Percentiles rank a stretch among this genome's conserved stretches.
Conservation (phyloP, 2,888 invertebrate genomes). For the Nephrotoma guestfalica region DNA sequence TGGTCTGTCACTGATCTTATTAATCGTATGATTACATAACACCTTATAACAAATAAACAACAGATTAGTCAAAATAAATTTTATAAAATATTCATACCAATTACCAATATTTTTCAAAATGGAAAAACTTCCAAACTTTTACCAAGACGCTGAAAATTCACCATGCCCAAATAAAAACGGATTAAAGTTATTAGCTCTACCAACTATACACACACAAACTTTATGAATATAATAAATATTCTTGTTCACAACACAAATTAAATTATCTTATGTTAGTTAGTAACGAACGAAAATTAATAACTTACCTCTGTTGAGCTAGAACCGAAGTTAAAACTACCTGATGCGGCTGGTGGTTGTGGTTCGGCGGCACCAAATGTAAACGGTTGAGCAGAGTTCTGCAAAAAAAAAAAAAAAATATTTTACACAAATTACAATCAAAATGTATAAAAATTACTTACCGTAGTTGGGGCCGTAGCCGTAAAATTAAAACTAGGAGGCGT, state of each 20-base stretch:
- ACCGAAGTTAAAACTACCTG: neutral
- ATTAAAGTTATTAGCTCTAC: neutral
- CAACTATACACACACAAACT: neutral
- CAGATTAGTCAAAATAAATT: neutral
- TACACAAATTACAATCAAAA: neutral
- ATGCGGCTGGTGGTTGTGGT: neutral
- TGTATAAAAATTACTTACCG: neutral
- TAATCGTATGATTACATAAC: no score
- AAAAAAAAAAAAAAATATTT: neutral
- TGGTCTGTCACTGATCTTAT: no score
- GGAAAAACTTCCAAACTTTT: neutral
- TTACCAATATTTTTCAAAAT: neutral
- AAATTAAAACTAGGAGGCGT: conserved; percentile 8
- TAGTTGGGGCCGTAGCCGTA: neutral
- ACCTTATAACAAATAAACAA: neutral
- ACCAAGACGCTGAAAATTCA: neutral
- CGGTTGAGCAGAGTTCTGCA: neutral
- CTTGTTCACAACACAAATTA: neutral
- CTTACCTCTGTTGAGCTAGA: conserved; percentile 6
- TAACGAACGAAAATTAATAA: conserved; percentile 8
- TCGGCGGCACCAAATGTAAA: neutral
- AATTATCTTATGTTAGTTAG: neutral
- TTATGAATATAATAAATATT: neutral
- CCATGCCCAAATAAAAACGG: neutral
- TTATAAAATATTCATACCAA: neutral